Evolutionary conservation across 2,888 invertebrate genomes (phyloP).

Genomic region (Bombylius discolor): DNA sequence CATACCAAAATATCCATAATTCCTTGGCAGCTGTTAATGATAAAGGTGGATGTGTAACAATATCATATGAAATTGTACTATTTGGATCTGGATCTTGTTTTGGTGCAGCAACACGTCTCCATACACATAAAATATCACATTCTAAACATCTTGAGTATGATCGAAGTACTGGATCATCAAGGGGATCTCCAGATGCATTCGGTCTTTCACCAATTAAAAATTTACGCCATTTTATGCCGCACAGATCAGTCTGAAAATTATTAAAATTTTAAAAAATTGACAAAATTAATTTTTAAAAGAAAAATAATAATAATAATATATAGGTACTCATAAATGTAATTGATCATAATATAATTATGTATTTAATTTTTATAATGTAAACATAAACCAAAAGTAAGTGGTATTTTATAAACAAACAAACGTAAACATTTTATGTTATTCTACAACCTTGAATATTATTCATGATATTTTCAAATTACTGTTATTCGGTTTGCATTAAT

Average conservation of each 20-base stretch:
- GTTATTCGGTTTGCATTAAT: too few relatives aligned
- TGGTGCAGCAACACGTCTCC: constrained; percentile 74
- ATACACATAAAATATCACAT: constrained; percentile 93
- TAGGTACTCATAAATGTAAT: too few relatives aligned
- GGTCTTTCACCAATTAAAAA: constrained; percentile 61
- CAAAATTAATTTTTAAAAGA: too few relatives aligned
- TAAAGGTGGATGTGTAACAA: constrained; percentile 56
- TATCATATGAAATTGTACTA: constrained; percentile 39
- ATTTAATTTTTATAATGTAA: too few relatives aligned
- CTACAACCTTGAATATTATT: too few relatives aligned
- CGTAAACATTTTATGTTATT: too few relatives aligned
- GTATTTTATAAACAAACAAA: too few relatives aligned
- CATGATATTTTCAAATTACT: too few relatives aligned
- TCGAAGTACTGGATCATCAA: constrained; percentile 81
- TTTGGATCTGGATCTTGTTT: constrained; percentile 38
- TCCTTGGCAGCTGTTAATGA: constrained; percentile 85
- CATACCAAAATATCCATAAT: constrained; percentile 99
- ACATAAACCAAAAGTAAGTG: too few relatives aligned
- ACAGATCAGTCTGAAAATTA: constrained; percentile 84
- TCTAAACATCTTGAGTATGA: constrained; percentile 84
- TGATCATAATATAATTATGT: too few relatives aligned
- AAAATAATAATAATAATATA: too few relatives aligned
- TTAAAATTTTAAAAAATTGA: too few relatives aligned
- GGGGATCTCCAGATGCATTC: constrained; percentile 47
- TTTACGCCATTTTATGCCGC: constrained; percentile 99